Evolutionary conservation across 30 jellyfish, hydroid and myxozoan species (phyloP).

Genomic region (Pelagia noctiluca): DNA sequence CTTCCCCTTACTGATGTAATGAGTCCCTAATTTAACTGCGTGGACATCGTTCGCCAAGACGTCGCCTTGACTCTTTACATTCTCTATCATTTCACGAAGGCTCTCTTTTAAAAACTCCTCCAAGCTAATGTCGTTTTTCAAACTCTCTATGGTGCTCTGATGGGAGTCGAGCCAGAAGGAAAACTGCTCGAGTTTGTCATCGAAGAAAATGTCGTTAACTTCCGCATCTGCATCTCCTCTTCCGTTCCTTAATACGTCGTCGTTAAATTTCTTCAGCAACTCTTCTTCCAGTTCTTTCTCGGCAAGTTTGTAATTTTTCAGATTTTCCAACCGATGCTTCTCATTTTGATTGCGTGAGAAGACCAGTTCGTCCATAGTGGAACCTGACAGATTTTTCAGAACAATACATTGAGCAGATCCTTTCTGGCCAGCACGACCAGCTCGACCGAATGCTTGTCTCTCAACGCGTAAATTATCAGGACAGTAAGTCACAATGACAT

Average conservation of each 20-base stretch:
- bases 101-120: background rate
- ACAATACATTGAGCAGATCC: constrained; percentile 45
- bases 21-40: background rate
- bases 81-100: background rate
- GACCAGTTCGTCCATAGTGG: background rate
- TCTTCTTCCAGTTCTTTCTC: constrained; percentile 12
- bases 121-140: no score
- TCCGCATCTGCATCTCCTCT: no score
- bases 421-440: constrained; percentile 52
- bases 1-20: background rate
- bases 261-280: constrained; percentile 11
- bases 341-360: constrained; percentile 20
- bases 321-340: background rate
- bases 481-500: constrained; percentile 49
- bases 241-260: no score
- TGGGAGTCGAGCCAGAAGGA: no score
- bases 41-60: background rate
- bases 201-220: no score
- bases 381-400: background rate
- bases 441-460: constrained; percentile 69
- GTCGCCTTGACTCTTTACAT: background rate
- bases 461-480: constrained; percentile 47
- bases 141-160: no score
- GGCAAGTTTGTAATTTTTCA: background rate
- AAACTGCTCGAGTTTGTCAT: no score